A percentile compares a stretch with the other conserved stretches of the same genome.
These are phyloP conservation scores for Dreissena rostriformis DNA, from an alignment of 1,140 invertebrate species.

Conservation along the genomic window DNA sequence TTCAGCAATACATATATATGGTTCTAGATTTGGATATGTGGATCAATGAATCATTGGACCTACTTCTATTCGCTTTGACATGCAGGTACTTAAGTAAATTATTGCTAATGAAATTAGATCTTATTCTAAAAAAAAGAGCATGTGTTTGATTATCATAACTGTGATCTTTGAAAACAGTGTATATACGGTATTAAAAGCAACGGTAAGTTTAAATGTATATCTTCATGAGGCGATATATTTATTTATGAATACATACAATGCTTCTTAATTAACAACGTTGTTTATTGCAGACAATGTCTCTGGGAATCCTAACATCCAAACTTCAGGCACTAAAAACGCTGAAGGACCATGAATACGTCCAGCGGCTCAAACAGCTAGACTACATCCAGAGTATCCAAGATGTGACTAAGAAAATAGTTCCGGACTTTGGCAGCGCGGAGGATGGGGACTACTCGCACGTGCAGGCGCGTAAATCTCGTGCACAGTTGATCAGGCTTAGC, in stretches of 20 bases:
- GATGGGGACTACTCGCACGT: conserved; percentile 56
- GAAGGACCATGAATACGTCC: conserved; percentile 66
- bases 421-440: conserved; percentile 35
- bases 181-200: not conserved
- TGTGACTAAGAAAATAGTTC: conserved; percentile 36
- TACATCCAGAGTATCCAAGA: conserved; percentile 57
- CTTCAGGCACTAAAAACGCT: conserved; percentile 70
- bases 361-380: conserved; percentile 63
- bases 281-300: conserved; percentile 66
- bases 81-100: too few species aligned
- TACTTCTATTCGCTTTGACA: too few species aligned
- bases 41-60: too few species aligned
- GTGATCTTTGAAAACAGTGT: not conserved
- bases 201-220: too few species aligned
- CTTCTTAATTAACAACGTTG: not conserved
- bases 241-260: too few species aligned
- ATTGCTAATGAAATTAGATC: too few species aligned
- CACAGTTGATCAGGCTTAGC: conserved; percentile 93
- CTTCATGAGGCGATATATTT: not conserved
- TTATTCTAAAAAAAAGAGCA: too few species aligned
- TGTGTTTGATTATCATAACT: too few species aligned
- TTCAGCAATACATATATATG: too few species aligned
- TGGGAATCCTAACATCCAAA: conserved; percentile 71
- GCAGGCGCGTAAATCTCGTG: conserved; percentile 86
- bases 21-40: too few species aligned